Base-by-base conservation (phyloP, 2,888 invertebrate species). In the Andrena bicolor region DNA sequence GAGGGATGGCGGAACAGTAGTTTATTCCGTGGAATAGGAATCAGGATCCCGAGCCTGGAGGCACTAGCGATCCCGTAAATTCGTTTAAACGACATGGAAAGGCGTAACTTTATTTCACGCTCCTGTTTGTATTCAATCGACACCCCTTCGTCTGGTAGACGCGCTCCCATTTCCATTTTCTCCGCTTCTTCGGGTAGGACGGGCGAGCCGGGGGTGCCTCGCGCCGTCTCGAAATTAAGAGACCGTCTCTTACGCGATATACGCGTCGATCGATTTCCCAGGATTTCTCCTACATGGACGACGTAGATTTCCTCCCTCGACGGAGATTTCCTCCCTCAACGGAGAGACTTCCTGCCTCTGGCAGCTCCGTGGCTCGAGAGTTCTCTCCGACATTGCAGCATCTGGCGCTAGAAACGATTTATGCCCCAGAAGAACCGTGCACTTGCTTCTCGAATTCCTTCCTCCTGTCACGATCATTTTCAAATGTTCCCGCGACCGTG, bases 61-160 rank as follows among this genome's bases (percentile, higher is more conserved):
- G 35, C 26, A 35, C 58, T 6, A 69, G 35, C 60, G 51, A 64
- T 58, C 80, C 41, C 60, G 82, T 85, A 86, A 90, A 88, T 89
- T 87, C 85, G 80, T 89, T 89, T 85, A 83, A 76, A 68, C 76
- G 70, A 82, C 86, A 89, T 89, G 86, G 86, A 85, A 6, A 6
- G 83, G n/a, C 83, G 83, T 86, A 90, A 90, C 86, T 88, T 87
- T 83, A 85, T 90, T 85, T 87, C 76, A 63, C 84, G 78, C 78
- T 80, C 76, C 82, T 75, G 77, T 73, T 86, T 76, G 53, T 53
- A 76, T 85, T 76, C 83, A 63, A 77, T 83, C 72, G 66, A 53
- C 61, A 35, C 60, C 28, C 28, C 23, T 63, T 65, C 23, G 53
- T 56, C 41, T 41, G 69, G 56, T 32, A 61, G 56, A 23, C 66